Conservation (phyloP, 1,140 invertebrate genomes). For the Cryptotermes secundus region DNA sequence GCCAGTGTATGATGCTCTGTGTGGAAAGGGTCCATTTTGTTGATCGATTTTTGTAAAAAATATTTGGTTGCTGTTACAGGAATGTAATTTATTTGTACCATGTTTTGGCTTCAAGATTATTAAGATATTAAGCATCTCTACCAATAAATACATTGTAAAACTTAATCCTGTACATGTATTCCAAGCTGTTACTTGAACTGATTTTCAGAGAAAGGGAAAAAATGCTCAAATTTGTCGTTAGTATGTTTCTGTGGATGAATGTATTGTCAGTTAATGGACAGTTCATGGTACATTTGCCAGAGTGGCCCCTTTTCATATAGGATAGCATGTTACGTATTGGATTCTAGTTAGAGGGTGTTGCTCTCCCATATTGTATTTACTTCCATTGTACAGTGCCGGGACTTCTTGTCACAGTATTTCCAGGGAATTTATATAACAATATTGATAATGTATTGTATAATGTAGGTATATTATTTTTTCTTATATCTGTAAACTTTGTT, state of each 20-base stretch:
- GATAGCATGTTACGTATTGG: not conserved
- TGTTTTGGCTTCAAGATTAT: too few species aligned
- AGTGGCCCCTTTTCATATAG: not conserved
- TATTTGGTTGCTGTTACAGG: too few species aligned
- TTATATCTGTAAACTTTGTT: slow-evolving; percentile 20
- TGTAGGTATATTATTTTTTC: slow-evolving; percentile 19
- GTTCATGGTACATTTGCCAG: not conserved
- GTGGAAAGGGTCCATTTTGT: slow-evolving; percentile 8
- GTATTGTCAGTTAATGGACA: not conserved
- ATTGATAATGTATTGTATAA: slow-evolving; percentile 15
- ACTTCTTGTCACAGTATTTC: slow-evolving; percentile 16
- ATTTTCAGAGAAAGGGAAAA: not conserved
- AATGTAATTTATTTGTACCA: too few species aligned
- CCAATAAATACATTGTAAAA: too few species aligned
- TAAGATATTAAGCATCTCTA: too few species aligned
- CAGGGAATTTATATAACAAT: slow-evolving; percentile 18
- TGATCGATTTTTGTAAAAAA: not conserved
- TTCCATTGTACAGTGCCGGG: slow-evolving; percentile 17
- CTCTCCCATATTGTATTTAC: slow-evolving; percentile 13
- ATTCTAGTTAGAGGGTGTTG: slow-evolving; percentile 6
- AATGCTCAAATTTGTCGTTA: not conserved
- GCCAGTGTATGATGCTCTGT: not conserved
- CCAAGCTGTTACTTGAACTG: too few species aligned
- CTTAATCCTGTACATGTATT: too few species aligned
- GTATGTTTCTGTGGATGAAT: too few species aligned